Base-by-base conservation (phyloP, 30 jellyfish, hydroid and myxozoan genomes). In the Aurelia sp. region DNA sequence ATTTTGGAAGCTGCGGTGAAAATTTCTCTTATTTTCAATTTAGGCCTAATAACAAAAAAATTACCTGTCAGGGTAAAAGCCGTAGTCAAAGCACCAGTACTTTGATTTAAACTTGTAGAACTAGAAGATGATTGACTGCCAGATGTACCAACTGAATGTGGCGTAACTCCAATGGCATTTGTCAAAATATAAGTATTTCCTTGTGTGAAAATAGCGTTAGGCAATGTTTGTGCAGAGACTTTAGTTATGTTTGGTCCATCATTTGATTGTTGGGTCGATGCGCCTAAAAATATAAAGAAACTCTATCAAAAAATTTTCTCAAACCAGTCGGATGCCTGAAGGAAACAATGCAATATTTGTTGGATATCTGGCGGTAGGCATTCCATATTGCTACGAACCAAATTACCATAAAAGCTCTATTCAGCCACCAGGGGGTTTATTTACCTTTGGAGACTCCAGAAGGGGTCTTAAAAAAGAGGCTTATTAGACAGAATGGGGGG, bases 171-270 rank as follows among this genome's bases (percentile, higher is more conserved):
- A 38, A 88, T 95, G 8, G 98, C 94, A 52, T 85, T 93, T 10
- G 98, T 94, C 60, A 93, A 80, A 40, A 93, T 93, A 67, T 93
- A 93, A 3, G 98, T 93, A 60, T 93, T 93, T 48, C 98, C 98
- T 63, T 84, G 96, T 1, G 90, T 80, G 81, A 86, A 77, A 8
- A 86, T 77, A 1, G 89, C 81, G 30, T 63, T 69, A n/a, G 96
- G 86, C 20, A 77, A 65, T 5, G 86, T 10, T 48, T 86, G 96
- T 44, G 90, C 31, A 4, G 84, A 53, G 20, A 40, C 85, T 40
- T 86, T 86, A 7, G 94, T 20, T 20, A 83, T 50, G 27, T 53
- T 38, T 51, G 74, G 21, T 15, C 81, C 19, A n/a, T 67, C 89
- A 13, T 13, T 8, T 4, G 88, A 58, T 10, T 38, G 66, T 64